Evolutionary conservation across 2,888 invertebrate genomes (phyloP).

Genomic region (Gerris lacustris): DNA sequence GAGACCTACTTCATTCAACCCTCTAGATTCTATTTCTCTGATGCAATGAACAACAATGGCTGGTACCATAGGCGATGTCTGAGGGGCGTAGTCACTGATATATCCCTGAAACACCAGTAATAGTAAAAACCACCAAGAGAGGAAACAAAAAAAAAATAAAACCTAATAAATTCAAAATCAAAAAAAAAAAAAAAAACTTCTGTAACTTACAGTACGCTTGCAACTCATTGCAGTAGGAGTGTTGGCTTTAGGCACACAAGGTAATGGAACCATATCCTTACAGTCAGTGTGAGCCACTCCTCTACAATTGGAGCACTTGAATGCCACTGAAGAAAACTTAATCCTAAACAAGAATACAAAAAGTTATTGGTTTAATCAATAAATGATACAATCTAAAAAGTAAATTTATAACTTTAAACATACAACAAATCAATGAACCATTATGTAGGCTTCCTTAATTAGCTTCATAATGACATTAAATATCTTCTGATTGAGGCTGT

Average conservation of each 20-base stretch:
- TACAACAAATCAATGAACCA: too few species aligned
- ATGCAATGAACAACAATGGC: slow-evolving; percentile 86
- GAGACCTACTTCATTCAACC: slow-evolving; percentile 74
- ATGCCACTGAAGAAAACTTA: slow-evolving; percentile 68
- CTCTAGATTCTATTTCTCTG: slow-evolving; percentile 83
- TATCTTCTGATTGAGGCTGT: too few species aligned
- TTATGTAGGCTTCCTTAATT: too few species aligned
- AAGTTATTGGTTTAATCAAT: too few species aligned
- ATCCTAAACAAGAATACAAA: slow-evolving; percentile 44
- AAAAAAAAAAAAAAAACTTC: too few species aligned
- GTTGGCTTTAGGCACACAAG: slow-evolving; percentile 63
- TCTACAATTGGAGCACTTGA: slow-evolving; percentile 75
- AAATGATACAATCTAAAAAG: too few species aligned
- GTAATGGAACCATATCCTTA: slow-evolving; percentile 64
- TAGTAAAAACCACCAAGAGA: too few species aligned
- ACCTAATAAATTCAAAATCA: too few species aligned
- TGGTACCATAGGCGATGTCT: slow-evolving; percentile 83
- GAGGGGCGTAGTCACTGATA: slow-evolving; percentile 77
- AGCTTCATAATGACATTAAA: too few species aligned
- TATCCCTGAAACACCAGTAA: slow-evolving; percentile 40
- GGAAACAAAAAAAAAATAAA: too few species aligned
- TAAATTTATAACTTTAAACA: too few species aligned
- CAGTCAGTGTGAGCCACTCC: slow-evolving; percentile 77
- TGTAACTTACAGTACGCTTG: slow-evolving; percentile 34
- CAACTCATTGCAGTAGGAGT: slow-evolving; percentile 51